Conservation (phyloP, 2,888 invertebrate genomes). For the Xanthorhoe spadicearia region DNA sequence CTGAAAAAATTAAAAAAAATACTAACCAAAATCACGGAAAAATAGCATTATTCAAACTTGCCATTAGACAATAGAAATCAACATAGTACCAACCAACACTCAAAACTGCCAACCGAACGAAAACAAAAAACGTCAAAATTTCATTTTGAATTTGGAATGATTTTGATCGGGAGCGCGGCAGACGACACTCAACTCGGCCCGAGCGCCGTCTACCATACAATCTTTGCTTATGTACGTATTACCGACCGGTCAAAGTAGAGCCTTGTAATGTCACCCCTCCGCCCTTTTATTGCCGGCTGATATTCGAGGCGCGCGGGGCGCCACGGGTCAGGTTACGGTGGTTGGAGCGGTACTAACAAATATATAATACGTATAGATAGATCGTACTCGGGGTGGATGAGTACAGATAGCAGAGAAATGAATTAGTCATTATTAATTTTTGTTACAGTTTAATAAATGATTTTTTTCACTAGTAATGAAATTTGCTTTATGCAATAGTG, state of each 20-base stretch:
- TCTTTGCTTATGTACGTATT: constrained; percentile 75
- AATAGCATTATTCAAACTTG: no score
- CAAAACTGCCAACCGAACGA: not conserved
- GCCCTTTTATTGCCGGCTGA: constrained; percentile 58
- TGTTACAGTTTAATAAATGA: not conserved
- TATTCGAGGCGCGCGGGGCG: constrained; percentile 58
- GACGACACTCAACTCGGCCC: constrained; percentile 78
- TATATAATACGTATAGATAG: constrained; percentile 78
- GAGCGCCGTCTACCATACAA: constrained; percentile 72
- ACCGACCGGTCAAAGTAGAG: constrained; percentile 55
- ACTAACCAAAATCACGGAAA: no score
- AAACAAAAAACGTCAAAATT: constrained; percentile 62
- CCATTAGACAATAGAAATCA: no score
- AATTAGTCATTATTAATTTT: constrained; percentile 39
- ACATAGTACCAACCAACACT: not conserved
- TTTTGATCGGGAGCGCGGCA: constrained; percentile 80
- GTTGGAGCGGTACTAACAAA: constrained; percentile 81
- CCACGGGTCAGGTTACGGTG: constrained; percentile 63
- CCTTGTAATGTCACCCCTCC: constrained; percentile 63
- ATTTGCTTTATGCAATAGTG: no score
- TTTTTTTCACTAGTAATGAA: no score
- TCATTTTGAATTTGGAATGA: constrained; percentile 76
- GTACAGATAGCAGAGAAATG: constrained; percentile 62
- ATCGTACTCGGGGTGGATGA: constrained; percentile 71
- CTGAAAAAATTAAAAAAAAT: no score